Evolutionary conservation across 2,888 invertebrate genomes (phyloP).

Genomic region (Tribolium freemani): DNA sequence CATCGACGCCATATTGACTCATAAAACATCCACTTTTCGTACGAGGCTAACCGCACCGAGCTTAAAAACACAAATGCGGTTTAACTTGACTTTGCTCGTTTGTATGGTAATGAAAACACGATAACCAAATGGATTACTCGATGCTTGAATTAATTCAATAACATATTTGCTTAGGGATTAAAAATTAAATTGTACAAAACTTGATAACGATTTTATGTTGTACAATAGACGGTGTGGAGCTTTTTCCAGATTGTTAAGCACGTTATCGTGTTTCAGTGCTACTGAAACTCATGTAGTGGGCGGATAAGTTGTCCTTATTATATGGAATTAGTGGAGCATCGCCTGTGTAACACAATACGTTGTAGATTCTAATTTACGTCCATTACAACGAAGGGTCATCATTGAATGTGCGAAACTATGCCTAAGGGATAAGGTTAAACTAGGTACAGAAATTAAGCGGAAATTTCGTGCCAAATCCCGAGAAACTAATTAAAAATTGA

Average conservation of each 20-base stretch:
- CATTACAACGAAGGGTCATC: constrained; percentile 23
- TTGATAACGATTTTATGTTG: background rate
- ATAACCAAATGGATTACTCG: constrained; percentile 10
- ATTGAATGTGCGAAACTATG: constrained; percentile 19
- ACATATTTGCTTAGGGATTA: background rate
- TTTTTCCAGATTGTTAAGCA: constrained; percentile 32
- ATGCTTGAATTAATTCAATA: constrained; percentile 14
- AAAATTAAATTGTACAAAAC: background rate
- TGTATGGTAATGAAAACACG: constrained; percentile 24
- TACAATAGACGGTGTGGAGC: background rate
- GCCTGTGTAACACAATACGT: constrained; percentile 23
- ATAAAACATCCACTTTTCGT: constrained; percentile 31
- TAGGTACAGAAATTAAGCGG: constrained; percentile 9
- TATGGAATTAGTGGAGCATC: constrained; percentile 28
- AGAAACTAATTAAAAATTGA: background rate
- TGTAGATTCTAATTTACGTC: constrained; percentile 26
- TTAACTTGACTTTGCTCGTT: constrained; percentile 18
- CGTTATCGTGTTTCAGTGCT: constrained; percentile 5
- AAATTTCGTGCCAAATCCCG: constrained; percentile 19
- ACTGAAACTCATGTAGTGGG: constrained; percentile 12
- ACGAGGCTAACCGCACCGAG: constrained; percentile 5
- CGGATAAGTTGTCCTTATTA: constrained; percentile 29
- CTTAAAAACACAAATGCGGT: constrained; percentile 15
- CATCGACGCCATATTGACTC: constrained; percentile 37
- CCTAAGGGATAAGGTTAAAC: constrained; percentile 12